These are phyloP conservation scores for Piscicola geometra DNA, from an alignment of 2,888 invertebrate species.

Conservation along the genomic window DNA sequence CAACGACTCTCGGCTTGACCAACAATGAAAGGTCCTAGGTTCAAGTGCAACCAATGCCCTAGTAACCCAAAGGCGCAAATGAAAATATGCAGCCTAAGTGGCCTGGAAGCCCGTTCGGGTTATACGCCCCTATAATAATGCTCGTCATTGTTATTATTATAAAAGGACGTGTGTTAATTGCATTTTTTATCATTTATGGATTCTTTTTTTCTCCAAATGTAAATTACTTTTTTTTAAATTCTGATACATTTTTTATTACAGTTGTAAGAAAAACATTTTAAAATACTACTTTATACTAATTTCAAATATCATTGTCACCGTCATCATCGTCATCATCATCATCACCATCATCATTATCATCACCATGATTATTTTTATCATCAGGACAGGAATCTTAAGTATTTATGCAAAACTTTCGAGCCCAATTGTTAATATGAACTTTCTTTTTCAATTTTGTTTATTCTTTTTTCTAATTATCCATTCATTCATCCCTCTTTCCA, in stretches of 20 bases:
- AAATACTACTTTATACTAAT: not conserved
- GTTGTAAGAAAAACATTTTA: not conserved
- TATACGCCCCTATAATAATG: too few species aligned
- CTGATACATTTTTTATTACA: not conserved
- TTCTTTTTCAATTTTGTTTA: not conserved
- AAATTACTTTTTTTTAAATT: too few species aligned
- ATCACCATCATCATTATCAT: slow-evolving; percentile 27
- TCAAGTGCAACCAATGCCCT: too few species aligned
- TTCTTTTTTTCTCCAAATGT: too few species aligned
- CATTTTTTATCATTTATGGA: too few species aligned
- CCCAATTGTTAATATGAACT: not conserved
- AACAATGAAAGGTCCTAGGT: too few species aligned
- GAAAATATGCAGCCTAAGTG: too few species aligned
- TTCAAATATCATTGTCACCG: not conserved
- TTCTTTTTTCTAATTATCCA: slow-evolving; percentile 7
- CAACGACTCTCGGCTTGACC: too few species aligned
- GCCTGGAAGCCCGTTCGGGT: too few species aligned
- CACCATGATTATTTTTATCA: slow-evolving; percentile 10
- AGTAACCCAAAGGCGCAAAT: too few species aligned
- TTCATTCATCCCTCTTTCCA: not conserved
- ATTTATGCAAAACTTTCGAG: not conserved
- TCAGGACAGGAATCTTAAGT: not conserved
- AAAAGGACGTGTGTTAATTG: too few species aligned
- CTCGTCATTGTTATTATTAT: too few species aligned
- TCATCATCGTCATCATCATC: slow-evolving; percentile 20